Percentiles rank a stretch among this genome's conserved stretches.
Evolutionary conservation across 2,113 vertebrate genomes (phyloP).

Genomic region (Kryptolebias marmoratus): DNA sequence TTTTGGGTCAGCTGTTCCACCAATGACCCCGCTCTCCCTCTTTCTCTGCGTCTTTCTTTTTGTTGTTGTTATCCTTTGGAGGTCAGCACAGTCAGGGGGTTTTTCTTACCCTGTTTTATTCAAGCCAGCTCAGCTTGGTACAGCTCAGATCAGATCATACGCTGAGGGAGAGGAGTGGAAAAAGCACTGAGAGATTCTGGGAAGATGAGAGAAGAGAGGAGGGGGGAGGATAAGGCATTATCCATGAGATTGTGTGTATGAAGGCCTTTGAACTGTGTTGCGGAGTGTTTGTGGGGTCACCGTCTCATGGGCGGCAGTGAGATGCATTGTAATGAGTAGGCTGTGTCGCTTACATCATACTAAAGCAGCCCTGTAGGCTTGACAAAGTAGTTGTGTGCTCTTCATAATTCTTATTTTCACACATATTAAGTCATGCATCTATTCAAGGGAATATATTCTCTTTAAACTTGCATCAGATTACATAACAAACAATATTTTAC

Average conservation of each 20-base stretch:
- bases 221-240: slow-evolving; percentile 15
- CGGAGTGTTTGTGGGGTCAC: slow-evolving; percentile 40
- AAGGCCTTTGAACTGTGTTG: neutral
- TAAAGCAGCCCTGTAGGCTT: neutral
- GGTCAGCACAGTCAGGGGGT: slow-evolving; percentile 10
- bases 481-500: neutral
- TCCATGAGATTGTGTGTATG: slow-evolving; percentile 16
- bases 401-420: neutral
- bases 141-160: slow-evolving; percentile 48
- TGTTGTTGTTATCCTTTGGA: neutral
- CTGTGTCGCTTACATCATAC: slow-evolving; percentile 11
- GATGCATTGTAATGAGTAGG: slow-evolving; percentile 28
- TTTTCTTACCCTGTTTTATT: slow-evolving; percentile 47
- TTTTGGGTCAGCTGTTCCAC: slow-evolving; percentile 35
- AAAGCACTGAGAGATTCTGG: slow-evolving; percentile 43
- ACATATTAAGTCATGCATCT: neutral
- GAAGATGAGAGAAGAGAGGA: slow-evolving; percentile 34
- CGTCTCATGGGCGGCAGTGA: slow-evolving; percentile 37
- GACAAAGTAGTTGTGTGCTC: neutral
- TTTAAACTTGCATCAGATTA: neutral
- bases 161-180: slow-evolving; percentile 22
- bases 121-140: slow-evolving; percentile 43
- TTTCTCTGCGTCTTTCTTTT: neutral
- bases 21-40: neutral
- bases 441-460: neutral